phyloP scores from a whole-genome alignment of 2,888 invertebrate genomes.

The Nyleta sp. region DNA sequence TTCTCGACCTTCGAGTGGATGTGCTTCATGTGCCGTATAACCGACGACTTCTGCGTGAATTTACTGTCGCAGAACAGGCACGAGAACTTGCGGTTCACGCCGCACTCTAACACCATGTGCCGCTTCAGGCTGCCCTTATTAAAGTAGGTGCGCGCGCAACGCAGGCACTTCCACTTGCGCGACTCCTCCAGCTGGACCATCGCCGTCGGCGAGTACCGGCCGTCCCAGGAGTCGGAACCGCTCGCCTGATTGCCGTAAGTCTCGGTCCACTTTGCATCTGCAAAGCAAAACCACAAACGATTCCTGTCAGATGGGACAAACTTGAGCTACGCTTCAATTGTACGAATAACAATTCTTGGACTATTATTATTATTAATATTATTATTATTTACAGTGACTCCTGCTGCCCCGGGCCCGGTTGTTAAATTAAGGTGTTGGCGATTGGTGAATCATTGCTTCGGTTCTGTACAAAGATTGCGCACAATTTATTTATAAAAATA shows the following conservation, averaged over 20 bases:
- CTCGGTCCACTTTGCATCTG: conserved; percentile 41
- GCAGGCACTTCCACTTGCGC: conserved; percentile 70
- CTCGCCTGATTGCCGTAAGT: conserved; percentile 14
- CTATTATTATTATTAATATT: too few species aligned
- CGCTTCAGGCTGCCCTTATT: conserved; percentile 75
- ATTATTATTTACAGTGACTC: conserved; percentile 25
- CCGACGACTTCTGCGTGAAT: conserved; percentile 73
- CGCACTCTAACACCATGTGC: conserved; percentile 89
- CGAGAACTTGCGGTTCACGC: conserved; percentile 86
- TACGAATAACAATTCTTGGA: too few species aligned
- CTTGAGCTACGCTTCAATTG: background rate
- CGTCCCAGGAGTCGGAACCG: conserved; percentile 47
- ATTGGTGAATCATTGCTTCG: conserved; percentile 40
- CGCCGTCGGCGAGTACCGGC: conserved; percentile 22
- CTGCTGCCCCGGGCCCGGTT: conserved; percentile 7
- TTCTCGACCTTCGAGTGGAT: conserved; percentile 68
- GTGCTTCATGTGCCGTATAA: conserved; percentile 72
- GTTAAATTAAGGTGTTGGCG: conserved; percentile 49
- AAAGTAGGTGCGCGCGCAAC: conserved; percentile 76
- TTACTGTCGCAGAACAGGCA: conserved; percentile 73
- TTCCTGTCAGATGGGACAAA: conserved; percentile 21
- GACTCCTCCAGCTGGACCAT: conserved; percentile 43
- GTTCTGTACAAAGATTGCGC: conserved; percentile 41
- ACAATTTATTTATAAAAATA: conserved; percentile 56
- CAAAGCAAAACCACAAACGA: conserved; percentile 40